Evolutionary conservation across 2,888 invertebrate genomes (phyloP).

Genomic region (Crioceris asparagi): DNA sequence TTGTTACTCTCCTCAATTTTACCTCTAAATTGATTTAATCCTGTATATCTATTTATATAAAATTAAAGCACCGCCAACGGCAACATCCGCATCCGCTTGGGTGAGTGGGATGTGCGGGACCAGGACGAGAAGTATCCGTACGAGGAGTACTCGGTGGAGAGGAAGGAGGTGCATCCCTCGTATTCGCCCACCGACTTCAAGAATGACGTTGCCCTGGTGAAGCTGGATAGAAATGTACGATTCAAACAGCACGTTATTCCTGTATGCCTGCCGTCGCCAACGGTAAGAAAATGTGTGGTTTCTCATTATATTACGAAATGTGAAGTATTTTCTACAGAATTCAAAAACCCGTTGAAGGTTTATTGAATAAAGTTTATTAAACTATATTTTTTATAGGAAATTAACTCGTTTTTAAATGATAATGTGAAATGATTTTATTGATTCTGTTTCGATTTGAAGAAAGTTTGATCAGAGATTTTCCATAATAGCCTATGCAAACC

Average conservation of each 20-base stretch:
- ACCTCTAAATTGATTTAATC: too few species aligned
- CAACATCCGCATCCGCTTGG: conserved; percentile 77
- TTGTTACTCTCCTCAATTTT: too few species aligned
- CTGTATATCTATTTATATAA: too few species aligned
- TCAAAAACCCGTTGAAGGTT: too few species aligned
- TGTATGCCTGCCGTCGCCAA: conserved; percentile 75
- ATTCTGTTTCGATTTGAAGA: too few species aligned
- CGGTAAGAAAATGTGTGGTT: conserved; percentile 30
- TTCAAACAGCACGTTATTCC: conserved; percentile 90
- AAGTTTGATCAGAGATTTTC: too few species aligned
- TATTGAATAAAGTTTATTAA: too few species aligned
- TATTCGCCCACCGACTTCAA: conserved; percentile 87
- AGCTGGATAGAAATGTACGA: conserved; percentile 67
- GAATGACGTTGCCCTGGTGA: conserved; percentile 79
- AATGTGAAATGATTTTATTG: too few species aligned
- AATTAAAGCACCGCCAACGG: conserved; percentile 69
- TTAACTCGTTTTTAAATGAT: too few species aligned
- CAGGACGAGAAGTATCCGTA: conserved; percentile 72
- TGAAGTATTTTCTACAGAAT: too few species aligned
- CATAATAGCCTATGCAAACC: too few species aligned
- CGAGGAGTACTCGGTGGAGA: conserved; percentile 79
- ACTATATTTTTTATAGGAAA: too few species aligned
- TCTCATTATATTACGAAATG: not conserved
- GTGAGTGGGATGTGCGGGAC: conserved; percentile 87
- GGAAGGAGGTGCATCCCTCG: conserved; percentile 83